These are phyloP conservation scores for Butorides virescens DNA, from an alignment of 2,113 vertebrate species.

Conservation along the genomic window DNA sequence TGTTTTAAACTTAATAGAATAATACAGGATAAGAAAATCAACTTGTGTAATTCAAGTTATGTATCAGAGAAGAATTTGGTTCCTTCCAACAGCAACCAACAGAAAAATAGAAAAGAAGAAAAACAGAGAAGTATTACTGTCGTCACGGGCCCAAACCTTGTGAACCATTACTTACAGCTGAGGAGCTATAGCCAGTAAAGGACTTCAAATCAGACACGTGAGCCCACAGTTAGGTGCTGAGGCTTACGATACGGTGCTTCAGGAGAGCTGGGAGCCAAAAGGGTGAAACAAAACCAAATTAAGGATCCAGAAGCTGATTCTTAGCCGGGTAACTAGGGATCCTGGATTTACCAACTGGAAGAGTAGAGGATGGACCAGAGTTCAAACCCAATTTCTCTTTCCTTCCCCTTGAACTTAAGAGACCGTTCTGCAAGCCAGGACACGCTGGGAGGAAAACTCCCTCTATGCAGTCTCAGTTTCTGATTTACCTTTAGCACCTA, in stretches of 20 bases:
- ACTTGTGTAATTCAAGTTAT: neutral
- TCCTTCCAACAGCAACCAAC: neutral
- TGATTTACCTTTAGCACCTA: neutral
- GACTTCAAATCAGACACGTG: neutral
- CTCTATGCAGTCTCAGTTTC: neutral
- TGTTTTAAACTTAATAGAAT: neutral
- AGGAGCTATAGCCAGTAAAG: neutral
- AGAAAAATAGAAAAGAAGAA: neutral
- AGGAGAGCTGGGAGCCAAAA: neutral
- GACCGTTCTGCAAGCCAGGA: neutral
- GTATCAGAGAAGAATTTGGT: neutral
- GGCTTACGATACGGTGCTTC: neutral
- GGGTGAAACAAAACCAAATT: rapidly evolving
- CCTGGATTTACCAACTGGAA: neutral
- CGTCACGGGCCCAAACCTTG: neutral
- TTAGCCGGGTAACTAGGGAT: neutral
- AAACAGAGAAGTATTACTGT: neutral
- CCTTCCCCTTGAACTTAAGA: neutral
- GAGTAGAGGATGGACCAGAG: neutral
- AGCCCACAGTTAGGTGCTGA: neutral
- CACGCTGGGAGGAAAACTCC: neutral
- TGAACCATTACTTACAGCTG: neutral
- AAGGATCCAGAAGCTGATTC: neutral
- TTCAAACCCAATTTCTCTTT: neutral
- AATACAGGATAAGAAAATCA: neutral